Base-by-base conservation (phyloP, 2,113 vertebrate genomes). In the Gobiocypris rarus region DNA sequence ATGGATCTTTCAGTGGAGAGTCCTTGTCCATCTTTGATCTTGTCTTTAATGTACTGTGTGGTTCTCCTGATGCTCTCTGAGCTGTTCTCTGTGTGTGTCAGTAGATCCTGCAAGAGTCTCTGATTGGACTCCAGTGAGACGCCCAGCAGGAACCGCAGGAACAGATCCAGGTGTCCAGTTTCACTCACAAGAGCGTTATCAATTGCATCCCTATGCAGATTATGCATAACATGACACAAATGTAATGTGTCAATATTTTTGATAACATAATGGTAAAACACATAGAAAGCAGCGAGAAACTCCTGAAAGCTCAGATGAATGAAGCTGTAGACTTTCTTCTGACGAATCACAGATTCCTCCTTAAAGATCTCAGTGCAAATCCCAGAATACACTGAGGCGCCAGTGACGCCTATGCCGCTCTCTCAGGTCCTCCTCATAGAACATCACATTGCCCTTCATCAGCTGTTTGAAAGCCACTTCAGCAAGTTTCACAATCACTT, bases 61-160 rank as follows among this genome's bases (percentile, higher is more conserved):
- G 59, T 61, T 61, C 2, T 2, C 0, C 24, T 61, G 59, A 61
- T 28, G 59, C 24, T 61, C 59, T 28, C 59, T 28, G 24, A 28
- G 24, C 24, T 61, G 24, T 61, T 61, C 24, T 26, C 59, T 61
- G 59, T 61, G 59, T 28, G 59, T 61, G 59, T 28, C 24, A 61
- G 59, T 61, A 61, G 59, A 61, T 61, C 24, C 59, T 61, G 59
- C 14, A 61, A 61, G 59, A 61, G 24, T 61, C 59, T 61, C 59
- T 61, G 59, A 61, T 61, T 61, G 24, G 59, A 61, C 59, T 61
- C 24, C 59, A 61, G 24, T 61, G 59, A 61, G 59, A 61, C 0
- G 24, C 59, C 59, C 24, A 61, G 24, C 59, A 61, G 59, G 24
- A 63, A 63, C 24, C 59, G 24, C 59, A 63, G 59, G 2, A 61